These are phyloP conservation scores for Bubo bubo DNA, from an alignment of 2,113 vertebrate genomes.

Conservation along the genomic window DNA sequence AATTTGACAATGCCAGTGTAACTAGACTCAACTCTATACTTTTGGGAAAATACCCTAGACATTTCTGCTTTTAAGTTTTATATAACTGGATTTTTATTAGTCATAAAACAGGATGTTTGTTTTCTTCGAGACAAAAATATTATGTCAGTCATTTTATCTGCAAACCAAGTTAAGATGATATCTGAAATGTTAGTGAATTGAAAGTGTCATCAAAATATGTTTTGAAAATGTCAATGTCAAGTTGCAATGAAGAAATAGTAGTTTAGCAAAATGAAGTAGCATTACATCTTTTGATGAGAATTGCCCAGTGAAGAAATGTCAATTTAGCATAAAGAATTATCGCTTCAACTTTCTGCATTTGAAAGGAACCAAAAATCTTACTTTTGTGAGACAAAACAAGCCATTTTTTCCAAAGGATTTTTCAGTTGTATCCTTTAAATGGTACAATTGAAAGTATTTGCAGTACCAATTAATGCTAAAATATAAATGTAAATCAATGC, in stretches of 20 bases:
- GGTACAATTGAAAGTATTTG: not conserved
- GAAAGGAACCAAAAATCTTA: not conserved
- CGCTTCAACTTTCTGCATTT: not conserved
- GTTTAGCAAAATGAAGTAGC: not conserved
- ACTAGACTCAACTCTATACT: not conserved
- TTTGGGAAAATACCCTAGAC: not conserved
- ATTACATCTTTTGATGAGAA: not conserved
- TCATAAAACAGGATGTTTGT: not conserved
- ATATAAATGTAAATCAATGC: not conserved
- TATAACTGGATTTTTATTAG: not conserved
- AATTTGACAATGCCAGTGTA: not conserved
- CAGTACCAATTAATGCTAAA: not conserved
- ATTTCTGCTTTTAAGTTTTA: not conserved
- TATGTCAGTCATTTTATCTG: not conserved
- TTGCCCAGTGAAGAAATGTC: not conserved
- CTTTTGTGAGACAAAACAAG: not conserved
- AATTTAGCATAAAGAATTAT: not conserved
- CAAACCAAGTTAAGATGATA: not conserved
- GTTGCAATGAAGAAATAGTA: not conserved
- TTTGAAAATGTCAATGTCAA: slow-evolving; percentile 4
- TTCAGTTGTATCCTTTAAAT: not conserved
- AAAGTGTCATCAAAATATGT: not conserved
- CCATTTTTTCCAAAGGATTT: not conserved
- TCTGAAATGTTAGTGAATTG: not conserved
- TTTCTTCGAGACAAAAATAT: not conserved